Evolutionary conservation across 2,888 invertebrate species (phyloP), one percentile per base, ranked within the genome.

Genomic region (Stramonita haemastoma): DNA sequence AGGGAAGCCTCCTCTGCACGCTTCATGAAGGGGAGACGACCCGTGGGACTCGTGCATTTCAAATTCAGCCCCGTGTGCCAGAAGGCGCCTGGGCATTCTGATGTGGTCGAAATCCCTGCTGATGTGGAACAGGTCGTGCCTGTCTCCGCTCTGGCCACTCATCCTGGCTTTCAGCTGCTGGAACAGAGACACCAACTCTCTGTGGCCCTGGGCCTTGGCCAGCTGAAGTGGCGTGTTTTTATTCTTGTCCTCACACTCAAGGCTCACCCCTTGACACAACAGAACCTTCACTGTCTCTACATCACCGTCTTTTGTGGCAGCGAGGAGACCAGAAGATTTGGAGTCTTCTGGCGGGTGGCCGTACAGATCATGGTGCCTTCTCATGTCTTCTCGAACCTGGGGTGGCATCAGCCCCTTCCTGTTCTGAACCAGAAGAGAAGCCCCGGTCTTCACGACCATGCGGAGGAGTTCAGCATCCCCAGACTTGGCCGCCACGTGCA

Each of bases 61-160:
- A 26, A 94, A 91, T 57, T 93, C 92, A 17, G 93, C 93, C 15
- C 94, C 94, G 87, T 91, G 90, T 29, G 93, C 92, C 15, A 93
- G 92, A 32, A 94, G 89, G 90, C 92, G 90, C n/a, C 91, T 91
- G 17, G 93, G 93, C 32, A 91, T 90, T 11, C 90, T 85, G 0
- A 93, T 88, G 57, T 93, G 93, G 87, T 93, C 94, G 85, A 93
- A 91, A 19, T 93, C 91, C 19, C 94, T 87, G 0, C 94, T 92
- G 8, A 87, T 91, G 36, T 92, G 92, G 34, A 94, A 90, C 0
- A 94, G 92, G 29, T 93, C 93, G 36, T 90, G 91, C 0, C 94
- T 93, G 70, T 94, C 93, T 90, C 92, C 92, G 89, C 94, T 93
- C 86, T 92, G 91, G 22, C 92, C 92, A 90, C 94, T 92, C 1